Evolutionary conservation across 2,797 vertebrate species (phyloP).

Genomic region (Silurus aristotelis): DNA sequence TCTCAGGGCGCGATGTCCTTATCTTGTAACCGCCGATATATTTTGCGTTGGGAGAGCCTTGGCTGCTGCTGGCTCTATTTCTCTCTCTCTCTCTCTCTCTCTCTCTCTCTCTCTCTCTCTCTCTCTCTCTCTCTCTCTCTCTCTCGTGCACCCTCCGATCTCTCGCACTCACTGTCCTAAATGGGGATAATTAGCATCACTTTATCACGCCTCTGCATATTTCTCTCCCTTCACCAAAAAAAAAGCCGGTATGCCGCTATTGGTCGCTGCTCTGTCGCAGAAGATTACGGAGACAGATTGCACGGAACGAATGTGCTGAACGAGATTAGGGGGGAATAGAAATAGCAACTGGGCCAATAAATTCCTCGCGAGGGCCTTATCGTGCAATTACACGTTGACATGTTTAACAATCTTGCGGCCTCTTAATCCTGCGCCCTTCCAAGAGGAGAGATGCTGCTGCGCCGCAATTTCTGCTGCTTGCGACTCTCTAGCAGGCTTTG

Average conservation of each 20-base stretch:
- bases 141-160: slow-evolving; percentile 82
- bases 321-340: slow-evolving; percentile 98
- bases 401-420: slow-evolving; percentile 97
- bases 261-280: slow-evolving; percentile 95
- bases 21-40: slow-evolving; percentile 86
- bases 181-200: slow-evolving; percentile 98
- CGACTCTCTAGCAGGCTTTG: slow-evolving; percentile 60
- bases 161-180: slow-evolving; percentile 93
- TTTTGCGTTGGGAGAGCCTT: slow-evolving; percentile 78
- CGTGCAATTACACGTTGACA: slow-evolving; percentile 99
- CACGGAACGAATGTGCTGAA: slow-evolving; percentile 96
- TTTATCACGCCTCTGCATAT: slow-evolving; percentile 98
- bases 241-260: slow-evolving; percentile 87
- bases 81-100: slow-evolving; percentile 80
- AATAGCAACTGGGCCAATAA: slow-evolving; percentile 97
- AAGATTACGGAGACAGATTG: slow-evolving; percentile 99
- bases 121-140: slow-evolving; percentile 77
- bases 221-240: slow-evolving; percentile 92
- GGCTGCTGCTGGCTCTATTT: slow-evolving; percentile 76
- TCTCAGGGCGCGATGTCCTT: slow-evolving; percentile 82
- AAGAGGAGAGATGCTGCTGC: slow-evolving; percentile 86
- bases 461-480: slow-evolving; percentile 78
- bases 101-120: slow-evolving; percentile 88
- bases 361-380: slow-evolving; percentile 99
- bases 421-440: slow-evolving; percentile 95